These are phyloP conservation scores for Actinostola sp. DNA, from an alignment of 92 coral and sea anemone species.

Conservation along the genomic window DNA sequence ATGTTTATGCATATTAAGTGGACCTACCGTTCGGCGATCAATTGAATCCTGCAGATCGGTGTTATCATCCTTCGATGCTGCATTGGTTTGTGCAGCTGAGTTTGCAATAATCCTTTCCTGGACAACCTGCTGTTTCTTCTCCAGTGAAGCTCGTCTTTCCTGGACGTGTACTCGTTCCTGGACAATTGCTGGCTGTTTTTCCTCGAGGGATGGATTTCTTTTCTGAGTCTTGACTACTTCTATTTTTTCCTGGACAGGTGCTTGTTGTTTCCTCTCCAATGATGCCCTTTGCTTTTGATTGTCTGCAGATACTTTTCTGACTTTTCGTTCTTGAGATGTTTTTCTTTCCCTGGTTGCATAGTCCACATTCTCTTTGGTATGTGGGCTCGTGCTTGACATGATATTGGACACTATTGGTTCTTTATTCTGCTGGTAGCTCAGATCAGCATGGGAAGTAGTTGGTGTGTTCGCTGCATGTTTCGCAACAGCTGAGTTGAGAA, in stretches of 20 bases:
- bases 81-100: not conserved
- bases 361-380: not conserved
- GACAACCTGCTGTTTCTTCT: constrained; percentile 9
- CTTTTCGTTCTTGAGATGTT: constrained; percentile 1
- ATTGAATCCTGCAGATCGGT: too few relatives aligned
- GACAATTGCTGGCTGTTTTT: not conserved
- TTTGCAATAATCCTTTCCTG: constrained; percentile 5
- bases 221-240: constrained; percentile 1
- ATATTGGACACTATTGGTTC: not conserved
- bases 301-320: not conserved
- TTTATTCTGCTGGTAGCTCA: not conserved
- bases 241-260: not conserved
- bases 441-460: constrained; percentile 40
- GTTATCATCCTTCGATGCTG: not conserved
- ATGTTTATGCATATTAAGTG: too few relatives aligned
- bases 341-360: not conserved
- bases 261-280: constrained; percentile 1
- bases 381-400: not conserved
- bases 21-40: constrained; percentile 1
- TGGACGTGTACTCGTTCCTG: constrained; percentile 1
- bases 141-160: constrained; percentile 12
- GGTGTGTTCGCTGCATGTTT: constrained; percentile 67
- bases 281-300: not conserved
- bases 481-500: constrained; percentile 74
- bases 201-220: not conserved